A percentile compares a stretch with the other conserved stretches of the same genome.
These are phyloP conservation scores for Aspiorhynchus laticeps DNA, from an alignment of 2,113 vertebrate genomes.

Conservation along the genomic window DNA sequence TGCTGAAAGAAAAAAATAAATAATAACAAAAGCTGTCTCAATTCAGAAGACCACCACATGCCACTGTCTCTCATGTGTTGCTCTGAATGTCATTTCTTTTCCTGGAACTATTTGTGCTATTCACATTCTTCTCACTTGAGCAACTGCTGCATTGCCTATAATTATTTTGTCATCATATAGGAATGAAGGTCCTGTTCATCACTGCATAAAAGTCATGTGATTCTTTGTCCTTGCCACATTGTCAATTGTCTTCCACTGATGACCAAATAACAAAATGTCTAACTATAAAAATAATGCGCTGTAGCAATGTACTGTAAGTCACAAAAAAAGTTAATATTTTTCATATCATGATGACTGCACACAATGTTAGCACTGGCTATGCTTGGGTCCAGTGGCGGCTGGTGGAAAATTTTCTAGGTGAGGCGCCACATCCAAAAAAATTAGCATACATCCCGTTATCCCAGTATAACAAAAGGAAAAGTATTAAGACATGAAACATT, in stretches of 20 bases:
- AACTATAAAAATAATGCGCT: not conserved
- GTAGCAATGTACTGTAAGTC: not conserved
- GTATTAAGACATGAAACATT: too few relatives aligned
- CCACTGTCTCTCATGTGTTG: not conserved
- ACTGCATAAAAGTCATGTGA: not conserved
- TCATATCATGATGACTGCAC: not conserved
- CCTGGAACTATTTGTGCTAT: not conserved
- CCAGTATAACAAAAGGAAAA: too few relatives aligned
- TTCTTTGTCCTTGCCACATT: not conserved
- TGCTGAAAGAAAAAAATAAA: not conserved
- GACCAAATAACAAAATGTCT: not conserved
- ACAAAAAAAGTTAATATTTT: not conserved
- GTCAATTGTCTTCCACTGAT: not conserved
- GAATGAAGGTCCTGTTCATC: not conserved
- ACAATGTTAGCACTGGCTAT: not conserved
- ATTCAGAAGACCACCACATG: not conserved
- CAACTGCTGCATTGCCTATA: not conserved
- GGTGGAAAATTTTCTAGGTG: too few relatives aligned
- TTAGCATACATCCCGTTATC: too few relatives aligned
- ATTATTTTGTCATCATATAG: conserved; percentile 21
- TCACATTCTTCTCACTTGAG: not conserved
- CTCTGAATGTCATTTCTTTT: not conserved
- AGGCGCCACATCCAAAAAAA: too few relatives aligned
- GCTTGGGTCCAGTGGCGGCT: too few relatives aligned
- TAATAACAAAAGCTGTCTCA: not conserved